phyloP scores from a whole-genome alignment of 2,113 vertebrate genomes.

The Hystrix cristata region DNA sequence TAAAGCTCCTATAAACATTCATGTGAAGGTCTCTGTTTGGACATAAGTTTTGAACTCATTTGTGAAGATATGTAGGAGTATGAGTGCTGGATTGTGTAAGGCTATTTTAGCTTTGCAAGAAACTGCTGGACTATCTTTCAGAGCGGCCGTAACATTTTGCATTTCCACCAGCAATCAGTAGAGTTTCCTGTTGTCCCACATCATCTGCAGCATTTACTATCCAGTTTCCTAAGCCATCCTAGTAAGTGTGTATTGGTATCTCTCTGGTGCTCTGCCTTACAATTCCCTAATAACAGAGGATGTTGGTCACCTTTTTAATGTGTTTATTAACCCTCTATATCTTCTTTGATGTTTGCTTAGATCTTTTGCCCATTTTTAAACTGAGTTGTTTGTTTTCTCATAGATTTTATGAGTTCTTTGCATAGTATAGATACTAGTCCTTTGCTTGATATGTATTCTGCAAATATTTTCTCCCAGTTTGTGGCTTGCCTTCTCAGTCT shows the following conservation, averaged over 20 bases:
- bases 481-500: background rate
- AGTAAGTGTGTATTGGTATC: background rate
- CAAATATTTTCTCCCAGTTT: background rate
- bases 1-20: background rate
- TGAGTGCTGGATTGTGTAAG: background rate
- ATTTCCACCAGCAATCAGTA: background rate
- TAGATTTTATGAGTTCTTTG: conserved; percentile 1
- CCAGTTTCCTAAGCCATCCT: background rate
- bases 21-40: background rate
- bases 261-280: background rate
- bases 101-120: background rate
- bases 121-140: background rate
- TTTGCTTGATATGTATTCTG: background rate
- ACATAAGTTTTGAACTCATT: background rate
- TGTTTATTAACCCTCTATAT: background rate
- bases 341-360: background rate
- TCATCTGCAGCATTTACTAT: background rate
- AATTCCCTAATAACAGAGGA: background rate
- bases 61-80: background rate
- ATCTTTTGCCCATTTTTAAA: conserved; percentile 4
- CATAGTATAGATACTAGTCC: background rate
- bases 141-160: background rate
- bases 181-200: background rate
- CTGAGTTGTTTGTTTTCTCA: background rate
- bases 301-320: background rate